Conservation (phyloP, 2,113 vertebrate genomes). For the Craseonycteris thonglongyai region DNA sequence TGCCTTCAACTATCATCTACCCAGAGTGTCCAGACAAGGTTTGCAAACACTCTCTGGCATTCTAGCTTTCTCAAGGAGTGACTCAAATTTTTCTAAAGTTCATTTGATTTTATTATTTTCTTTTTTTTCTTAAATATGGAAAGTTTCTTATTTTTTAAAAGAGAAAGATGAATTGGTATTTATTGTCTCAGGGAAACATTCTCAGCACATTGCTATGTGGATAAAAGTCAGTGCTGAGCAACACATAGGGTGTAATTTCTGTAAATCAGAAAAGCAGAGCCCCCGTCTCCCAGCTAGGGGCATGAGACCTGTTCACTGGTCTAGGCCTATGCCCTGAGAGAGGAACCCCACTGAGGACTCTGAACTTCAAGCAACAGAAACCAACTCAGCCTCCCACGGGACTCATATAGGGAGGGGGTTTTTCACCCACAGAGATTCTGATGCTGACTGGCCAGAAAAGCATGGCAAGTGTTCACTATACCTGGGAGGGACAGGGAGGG, state of each 20-base stretch:
- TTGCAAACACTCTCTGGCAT: neutral
- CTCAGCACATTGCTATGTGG: neutral
- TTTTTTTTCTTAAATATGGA: neutral
- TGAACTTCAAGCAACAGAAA: neutral
- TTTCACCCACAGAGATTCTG: neutral
- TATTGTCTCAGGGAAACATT: neutral
- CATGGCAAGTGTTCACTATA: neutral
- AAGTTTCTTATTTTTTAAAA: neutral
- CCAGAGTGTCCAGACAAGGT: neutral
- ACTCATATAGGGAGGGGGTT: neutral
- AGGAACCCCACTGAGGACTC: neutral
- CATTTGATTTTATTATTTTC: neutral
- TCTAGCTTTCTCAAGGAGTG: neutral
- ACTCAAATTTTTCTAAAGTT: neutral
- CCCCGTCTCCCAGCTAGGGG: neutral
- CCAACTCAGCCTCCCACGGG: neutral
- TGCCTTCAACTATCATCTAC: neutral
- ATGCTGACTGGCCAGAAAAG: neutral
- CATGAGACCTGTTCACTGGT: neutral
- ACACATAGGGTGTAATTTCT: neutral
- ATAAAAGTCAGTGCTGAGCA: neutral
- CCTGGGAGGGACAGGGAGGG: neutral
- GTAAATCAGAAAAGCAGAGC: neutral
- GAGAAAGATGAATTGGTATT: neutral
- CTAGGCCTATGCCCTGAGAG: neutral